Conservation (phyloP, 2,797 vertebrate genomes). For the Catostomus latipinnis region DNA sequence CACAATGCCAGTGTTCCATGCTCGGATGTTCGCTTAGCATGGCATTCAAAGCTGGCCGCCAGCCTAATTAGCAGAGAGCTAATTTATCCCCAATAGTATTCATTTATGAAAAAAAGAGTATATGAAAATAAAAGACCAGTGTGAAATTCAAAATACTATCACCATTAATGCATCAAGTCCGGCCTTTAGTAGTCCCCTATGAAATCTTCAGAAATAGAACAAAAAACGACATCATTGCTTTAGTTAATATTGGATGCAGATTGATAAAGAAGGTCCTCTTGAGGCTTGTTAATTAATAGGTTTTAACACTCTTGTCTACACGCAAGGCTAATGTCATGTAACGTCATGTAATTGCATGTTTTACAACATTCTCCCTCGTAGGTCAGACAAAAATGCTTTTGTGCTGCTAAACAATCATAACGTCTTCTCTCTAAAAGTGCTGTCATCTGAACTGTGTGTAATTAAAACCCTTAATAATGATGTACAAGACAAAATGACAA, state of each 20-base stretch:
- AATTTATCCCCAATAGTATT: slow-evolving; percentile 66
- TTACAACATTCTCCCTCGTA: neutral
- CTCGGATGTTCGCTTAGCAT: slow-evolving; percentile 56
- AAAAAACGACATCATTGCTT: slow-evolving; percentile 44
- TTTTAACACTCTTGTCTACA: slow-evolving; percentile 32
- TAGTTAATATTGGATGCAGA: slow-evolving; percentile 40
- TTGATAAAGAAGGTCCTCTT: slow-evolving; percentile 19
- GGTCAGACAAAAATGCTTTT: slow-evolving; percentile 16
- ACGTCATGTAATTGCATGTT: slow-evolving; percentile 27
- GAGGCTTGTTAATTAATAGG: slow-evolving; percentile 44
- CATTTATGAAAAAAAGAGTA: slow-evolving; percentile 57
- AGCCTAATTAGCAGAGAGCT: slow-evolving; percentile 63
- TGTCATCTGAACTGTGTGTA: slow-evolving; percentile 4
- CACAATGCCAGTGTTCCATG: slow-evolving; percentile 53
- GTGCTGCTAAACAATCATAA: neutral
- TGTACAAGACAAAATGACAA: slow-evolving; percentile 13
- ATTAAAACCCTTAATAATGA: slow-evolving; percentile 21
- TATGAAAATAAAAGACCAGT: slow-evolving; percentile 15
- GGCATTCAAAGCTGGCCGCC: slow-evolving; percentile 57
- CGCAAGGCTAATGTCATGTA: slow-evolving; percentile 33
- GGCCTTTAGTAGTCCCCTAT: slow-evolving; percentile 29
- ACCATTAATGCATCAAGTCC: slow-evolving; percentile 37
- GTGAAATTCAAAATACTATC: slow-evolving; percentile 53
- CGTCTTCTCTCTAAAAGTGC: neutral
- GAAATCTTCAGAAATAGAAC: slow-evolving; percentile 30